phyloP scores from a whole-genome alignment of 2,888 invertebrate genomes.

The Pristionchus exspectatus region DNA sequence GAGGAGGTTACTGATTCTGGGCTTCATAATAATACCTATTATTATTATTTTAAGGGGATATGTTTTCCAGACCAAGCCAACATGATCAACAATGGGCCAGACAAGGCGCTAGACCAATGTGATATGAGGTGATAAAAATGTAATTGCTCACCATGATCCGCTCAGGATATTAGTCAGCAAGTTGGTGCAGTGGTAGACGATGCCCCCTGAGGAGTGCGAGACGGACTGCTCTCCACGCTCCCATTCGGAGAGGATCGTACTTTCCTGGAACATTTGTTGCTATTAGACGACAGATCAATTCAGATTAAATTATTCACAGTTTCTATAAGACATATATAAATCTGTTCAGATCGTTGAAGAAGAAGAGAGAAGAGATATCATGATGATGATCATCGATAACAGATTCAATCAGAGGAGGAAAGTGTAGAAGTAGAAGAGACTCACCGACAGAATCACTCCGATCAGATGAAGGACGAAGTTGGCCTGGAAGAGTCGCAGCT shows the following conservation, averaged over 20 bases:
- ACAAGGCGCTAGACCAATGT: no score
- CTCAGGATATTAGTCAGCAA: conserved; percentile 60
- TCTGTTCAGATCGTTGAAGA: no score
- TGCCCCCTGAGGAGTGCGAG: conserved; percentile 58
- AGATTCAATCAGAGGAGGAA: not conserved
- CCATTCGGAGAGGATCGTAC: conserved; percentile 29
- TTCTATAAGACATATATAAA: no score
- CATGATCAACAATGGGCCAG: no score
- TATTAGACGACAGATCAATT: no score
- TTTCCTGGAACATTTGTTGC: not conserved
- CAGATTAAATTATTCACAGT: no score
- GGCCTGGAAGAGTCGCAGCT: conserved; percentile 62
- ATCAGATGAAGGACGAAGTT: conserved; percentile 65
- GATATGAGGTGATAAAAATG: no score
- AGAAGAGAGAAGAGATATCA: not conserved
- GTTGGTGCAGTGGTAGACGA: conserved; percentile 57
- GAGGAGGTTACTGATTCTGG: no score
- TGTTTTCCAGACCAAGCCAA: no score
- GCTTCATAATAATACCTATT: no score
- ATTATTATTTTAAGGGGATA: no score
- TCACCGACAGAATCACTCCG: conserved; percentile 43
- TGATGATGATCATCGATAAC: not conserved
- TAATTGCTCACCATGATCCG: conserved; percentile 52
- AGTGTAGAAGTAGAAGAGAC: not conserved
- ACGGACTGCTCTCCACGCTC: conserved; percentile 48